These are phyloP conservation scores for Scolopax rusticola DNA, from an alignment of 2,797 vertebrate species.

Conservation along the genomic window DNA sequence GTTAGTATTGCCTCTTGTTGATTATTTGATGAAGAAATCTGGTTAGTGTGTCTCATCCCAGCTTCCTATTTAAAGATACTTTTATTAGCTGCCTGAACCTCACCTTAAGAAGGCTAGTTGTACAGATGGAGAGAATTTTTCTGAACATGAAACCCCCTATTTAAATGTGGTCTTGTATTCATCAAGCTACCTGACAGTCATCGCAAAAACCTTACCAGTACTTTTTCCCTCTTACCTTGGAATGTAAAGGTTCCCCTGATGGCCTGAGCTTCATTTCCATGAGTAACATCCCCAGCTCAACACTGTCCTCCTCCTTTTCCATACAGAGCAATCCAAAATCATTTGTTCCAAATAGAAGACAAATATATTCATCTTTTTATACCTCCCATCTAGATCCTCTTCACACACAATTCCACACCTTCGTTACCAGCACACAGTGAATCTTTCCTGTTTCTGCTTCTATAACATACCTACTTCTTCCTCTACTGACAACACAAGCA, in stretches of 20 bases:
- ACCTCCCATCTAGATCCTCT: not conserved
- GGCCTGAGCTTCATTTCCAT: not conserved
- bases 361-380: not conserved
- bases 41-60: not conserved
- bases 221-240: not conserved
- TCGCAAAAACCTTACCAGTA: not conserved
- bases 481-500: not conserved
- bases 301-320: not conserved
- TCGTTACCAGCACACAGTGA: not conserved
- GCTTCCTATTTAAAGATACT: not conserved
- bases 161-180: not conserved
- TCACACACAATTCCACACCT: not conserved
- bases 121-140: not conserved
- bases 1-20: not conserved
- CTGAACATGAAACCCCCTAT: not conserved
- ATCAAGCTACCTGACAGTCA: not conserved
- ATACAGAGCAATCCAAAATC: not conserved
- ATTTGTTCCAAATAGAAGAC: not conserved
- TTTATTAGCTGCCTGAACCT: not conserved
- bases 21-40: not conserved
- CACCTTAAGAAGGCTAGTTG: not conserved
- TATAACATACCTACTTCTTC: not conserved
- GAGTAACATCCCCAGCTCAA: not conserved
- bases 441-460: not conserved
- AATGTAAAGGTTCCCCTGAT: not conserved